Percentiles rank a stretch among this genome's conserved stretches.
These are phyloP conservation scores for Blastobasis lacticolella DNA, from an alignment of 2,888 invertebrate species.

Conservation along the genomic window DNA sequence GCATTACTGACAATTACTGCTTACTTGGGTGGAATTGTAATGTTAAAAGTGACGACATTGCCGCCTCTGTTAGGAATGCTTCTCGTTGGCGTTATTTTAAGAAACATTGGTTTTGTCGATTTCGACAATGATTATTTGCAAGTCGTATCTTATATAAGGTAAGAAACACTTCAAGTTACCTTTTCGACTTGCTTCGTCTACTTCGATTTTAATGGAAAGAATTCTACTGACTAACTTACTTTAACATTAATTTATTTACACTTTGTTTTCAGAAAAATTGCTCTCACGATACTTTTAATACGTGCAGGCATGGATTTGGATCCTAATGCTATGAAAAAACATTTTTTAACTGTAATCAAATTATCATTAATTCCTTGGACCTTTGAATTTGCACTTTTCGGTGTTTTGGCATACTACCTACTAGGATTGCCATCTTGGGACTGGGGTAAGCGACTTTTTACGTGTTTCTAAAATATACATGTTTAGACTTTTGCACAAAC, in stretches of 20 bases:
- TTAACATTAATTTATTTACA: background rate
- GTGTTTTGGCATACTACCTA: conserved; percentile 77
- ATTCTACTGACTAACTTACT: too few relatives aligned
- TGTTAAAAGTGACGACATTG: conserved; percentile 77
- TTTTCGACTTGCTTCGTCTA: too few relatives aligned
- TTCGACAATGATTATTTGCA: conserved; percentile 75
- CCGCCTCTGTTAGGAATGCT: conserved; percentile 88
- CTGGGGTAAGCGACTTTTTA: conserved; percentile 58
- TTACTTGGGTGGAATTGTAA: conserved; percentile 83
- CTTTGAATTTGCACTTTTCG: conserved; percentile 79
- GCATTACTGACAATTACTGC: conserved; percentile 79
- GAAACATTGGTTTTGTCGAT: conserved; percentile 78
- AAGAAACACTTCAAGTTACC: background rate
- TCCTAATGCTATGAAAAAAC: conserved; percentile 81
- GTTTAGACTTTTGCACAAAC: too few relatives aligned
- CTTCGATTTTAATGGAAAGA: too few relatives aligned
- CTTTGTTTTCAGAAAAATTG: conserved; percentile 78
- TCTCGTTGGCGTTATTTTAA: conserved; percentile 76
- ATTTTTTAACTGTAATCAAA: conserved; percentile 82
- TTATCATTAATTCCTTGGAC: conserved; percentile 86
- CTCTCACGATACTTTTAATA: conserved; percentile 88
- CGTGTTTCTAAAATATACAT: background rate
- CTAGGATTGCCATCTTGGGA: conserved; percentile 81
- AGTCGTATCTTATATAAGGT: conserved; percentile 78
- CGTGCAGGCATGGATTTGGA: conserved; percentile 91